Conservation (phyloP, 2,113 vertebrate genomes). For the Phyllopteryx taeniolatus region DNA sequence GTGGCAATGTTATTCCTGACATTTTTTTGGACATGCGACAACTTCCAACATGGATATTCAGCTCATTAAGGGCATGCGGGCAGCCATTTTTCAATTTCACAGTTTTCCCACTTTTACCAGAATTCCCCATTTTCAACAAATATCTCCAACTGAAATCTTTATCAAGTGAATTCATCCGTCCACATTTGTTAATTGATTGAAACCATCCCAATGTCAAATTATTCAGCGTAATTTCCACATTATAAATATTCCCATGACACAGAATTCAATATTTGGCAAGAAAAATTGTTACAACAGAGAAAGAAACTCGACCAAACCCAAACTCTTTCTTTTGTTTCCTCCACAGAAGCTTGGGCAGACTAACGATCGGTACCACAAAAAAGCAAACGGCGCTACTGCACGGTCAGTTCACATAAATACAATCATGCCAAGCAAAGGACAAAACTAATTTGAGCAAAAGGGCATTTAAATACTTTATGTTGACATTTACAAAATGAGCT, state of each 20-base stretch:
- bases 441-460: conserved; percentile 2
- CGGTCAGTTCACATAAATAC: not conserved
- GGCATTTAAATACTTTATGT: conserved; percentile 2
- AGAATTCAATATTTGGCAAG: not conserved
- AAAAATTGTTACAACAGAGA: conserved; percentile 71
- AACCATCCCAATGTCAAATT: too few relatives aligned
- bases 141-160: too few relatives aligned
- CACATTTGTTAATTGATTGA: too few relatives aligned
- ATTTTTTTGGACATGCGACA: not conserved
- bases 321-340: conserved; percentile 51
- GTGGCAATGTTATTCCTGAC: not conserved
- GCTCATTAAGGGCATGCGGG: not conserved
- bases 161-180: too few relatives aligned
- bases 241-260: too few relatives aligned
- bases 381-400: not conserved
- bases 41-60: not conserved
- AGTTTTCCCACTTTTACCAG: too few relatives aligned
- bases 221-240: too few relatives aligned
- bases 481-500: not conserved
- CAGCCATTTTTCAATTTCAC: not conserved
- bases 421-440: not conserved
- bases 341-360: conserved; percentile 62
- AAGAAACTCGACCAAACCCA: conserved; percentile 52
- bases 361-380: conserved; percentile 50
- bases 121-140: too few relatives aligned